phyloP scores from a whole-genome alignment of 1,140 invertebrate species.

The Bombus affinis region DNA sequence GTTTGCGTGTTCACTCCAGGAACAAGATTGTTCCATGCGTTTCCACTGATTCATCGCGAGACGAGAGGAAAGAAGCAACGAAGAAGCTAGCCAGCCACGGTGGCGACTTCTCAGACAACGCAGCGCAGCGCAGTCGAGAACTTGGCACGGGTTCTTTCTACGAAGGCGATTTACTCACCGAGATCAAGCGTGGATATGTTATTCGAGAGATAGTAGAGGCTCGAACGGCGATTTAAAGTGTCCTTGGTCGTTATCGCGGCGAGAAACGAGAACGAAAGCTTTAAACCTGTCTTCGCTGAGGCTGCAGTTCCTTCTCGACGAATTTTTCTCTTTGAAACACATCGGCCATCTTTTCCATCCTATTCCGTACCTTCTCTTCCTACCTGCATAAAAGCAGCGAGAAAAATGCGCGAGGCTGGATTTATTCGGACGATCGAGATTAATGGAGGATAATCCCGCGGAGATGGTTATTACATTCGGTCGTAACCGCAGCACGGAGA shows the following conservation, averaged over 20 bases:
- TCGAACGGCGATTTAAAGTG: slow-evolving; percentile 38
- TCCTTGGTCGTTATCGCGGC: slow-evolving; percentile 8
- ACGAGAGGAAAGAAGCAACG: slow-evolving; percentile 22
- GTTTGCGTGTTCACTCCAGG: not conserved
- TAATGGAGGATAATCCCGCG: not conserved
- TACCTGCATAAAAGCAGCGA: not conserved
- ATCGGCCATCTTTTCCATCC: not conserved
- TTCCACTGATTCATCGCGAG: slow-evolving; percentile 49
- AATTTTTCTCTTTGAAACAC: not conserved
- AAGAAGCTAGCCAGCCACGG: slow-evolving; percentile 60
- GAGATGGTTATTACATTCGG: not conserved
- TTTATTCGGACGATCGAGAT: not conserved
- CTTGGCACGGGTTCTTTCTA: slow-evolving; percentile 38
- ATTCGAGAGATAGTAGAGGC: slow-evolving; percentile 33
- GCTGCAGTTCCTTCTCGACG: not conserved
- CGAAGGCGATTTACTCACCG: slow-evolving; percentile 36
- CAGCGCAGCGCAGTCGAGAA: slow-evolving; percentile 36
- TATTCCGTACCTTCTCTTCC: not conserved
- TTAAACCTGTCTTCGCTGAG: slow-evolving; percentile 9
- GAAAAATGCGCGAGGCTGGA: not conserved
- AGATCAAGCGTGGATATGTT: slow-evolving; percentile 46
- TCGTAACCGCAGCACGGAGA: not conserved
- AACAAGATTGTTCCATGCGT: slow-evolving; percentile 39
- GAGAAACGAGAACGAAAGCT: slow-evolving; percentile 31
- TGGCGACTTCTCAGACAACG: slow-evolving; percentile 66